Percentiles rank a stretch among this genome's conserved stretches.
Conservation (phyloP, 2,888 invertebrate species). For the Hybos culiciformis region DNA sequence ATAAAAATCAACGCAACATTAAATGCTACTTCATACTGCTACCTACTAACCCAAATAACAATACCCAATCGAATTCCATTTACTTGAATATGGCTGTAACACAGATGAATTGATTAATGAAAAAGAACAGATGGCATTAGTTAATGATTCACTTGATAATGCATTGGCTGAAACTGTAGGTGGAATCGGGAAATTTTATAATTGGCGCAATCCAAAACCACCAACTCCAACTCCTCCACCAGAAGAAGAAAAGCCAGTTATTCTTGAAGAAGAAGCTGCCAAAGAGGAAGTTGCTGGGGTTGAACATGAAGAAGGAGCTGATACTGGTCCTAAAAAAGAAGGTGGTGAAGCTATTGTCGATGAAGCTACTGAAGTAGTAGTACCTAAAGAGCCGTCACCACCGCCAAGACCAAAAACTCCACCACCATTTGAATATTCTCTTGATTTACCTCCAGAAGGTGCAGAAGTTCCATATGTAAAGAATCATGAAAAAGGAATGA, state of each 20-base stretch:
- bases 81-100: no score
- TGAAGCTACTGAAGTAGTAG: constrained; percentile 24
- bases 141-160: constrained; percentile 85
- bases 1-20: no score
- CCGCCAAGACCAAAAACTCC: no score
- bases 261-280: no score
- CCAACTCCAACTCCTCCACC: constrained; percentile 31
- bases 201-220: constrained; percentile 34
- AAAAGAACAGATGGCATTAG: constrained; percentile 84
- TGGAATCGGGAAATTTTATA: constrained; percentile 40
- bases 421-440: constrained; percentile 35
- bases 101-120: constrained; percentile 77
- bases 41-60: no score
- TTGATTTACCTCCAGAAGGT: constrained; percentile 36
- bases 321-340: constrained; percentile 15
- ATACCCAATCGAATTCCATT: no score
- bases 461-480: constrained; percentile 36
- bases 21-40: no score
- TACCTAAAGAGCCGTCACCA: constrained; percentile 18
- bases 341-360: constrained; percentile 24
- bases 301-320: constrained; percentile 18
- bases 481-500: constrained; percentile 34
- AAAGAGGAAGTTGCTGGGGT: constrained; percentile 30
- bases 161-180: constrained; percentile 75
- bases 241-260: no score